Evolutionary conservation across 2,888 invertebrate genomes (phyloP), one percentile per base, ranked within the genome.

Genomic region (Lepetodrilus schrolli): DNA sequence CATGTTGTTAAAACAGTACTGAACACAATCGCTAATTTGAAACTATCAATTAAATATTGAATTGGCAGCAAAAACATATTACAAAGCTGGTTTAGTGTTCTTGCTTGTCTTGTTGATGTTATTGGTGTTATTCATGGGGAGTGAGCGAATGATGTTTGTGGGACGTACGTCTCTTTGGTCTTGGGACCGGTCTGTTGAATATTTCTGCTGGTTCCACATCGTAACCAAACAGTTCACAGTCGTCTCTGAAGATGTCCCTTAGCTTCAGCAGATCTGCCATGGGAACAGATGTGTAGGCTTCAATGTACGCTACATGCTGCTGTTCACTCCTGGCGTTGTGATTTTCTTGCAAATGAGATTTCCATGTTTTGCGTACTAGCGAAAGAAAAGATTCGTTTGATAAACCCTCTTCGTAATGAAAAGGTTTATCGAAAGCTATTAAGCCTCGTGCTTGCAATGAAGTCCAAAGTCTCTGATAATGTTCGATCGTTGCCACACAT

Each of bases 151-250:
- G n/a, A n/a, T n/a, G n/a, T n/a, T n/a, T n/a, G n/a, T n/a, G n/a
- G n/a, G n/a, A n/a, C n/a, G n/a, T n/a, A n/a, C n/a, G n/a, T n/a
- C n/a, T n/a, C n/a, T n/a, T n/a, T n/a, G n/a, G n/a, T n/a, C n/a
- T n/a, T n/a, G n/a, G n/a, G n/a, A n/a, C n/a, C n/a, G n/a, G n/a
- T 13, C 58, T 58, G 23, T 34, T n/a, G 30, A 58, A 58, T 13
- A 58, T 7, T 58, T 58, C 58, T 34, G 30, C 2, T 0, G 58
- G 58, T 30, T 30, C 30, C 34, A 17, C 30, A 7, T 58, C 58
- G 34, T 58, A 58, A 10, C 30, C 58, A 58, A 58, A 58, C 10
- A 58, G 23, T 58, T 58, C 58, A 30, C 23, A 58, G 58, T 58
- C 58, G 13, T 30, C 1, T 30, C 58, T 58, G 58, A n/a, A 58